These are phyloP conservation scores for Phengaris arion DNA, from an alignment of 2,888 invertebrate species.

Conservation along the genomic window DNA sequence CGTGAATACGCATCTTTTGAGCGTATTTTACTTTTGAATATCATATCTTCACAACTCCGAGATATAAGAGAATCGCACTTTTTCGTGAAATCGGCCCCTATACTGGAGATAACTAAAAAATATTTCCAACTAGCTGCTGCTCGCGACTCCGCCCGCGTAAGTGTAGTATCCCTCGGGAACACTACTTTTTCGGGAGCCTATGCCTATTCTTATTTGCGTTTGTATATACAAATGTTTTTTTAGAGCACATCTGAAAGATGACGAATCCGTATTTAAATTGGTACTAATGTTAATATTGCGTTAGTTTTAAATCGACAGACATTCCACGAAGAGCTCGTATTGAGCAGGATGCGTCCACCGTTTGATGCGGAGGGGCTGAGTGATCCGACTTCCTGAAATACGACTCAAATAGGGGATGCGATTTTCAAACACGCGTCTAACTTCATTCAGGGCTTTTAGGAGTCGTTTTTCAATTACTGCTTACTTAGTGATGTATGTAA, in stretches of 20 bases:
- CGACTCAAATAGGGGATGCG: slow-evolving; percentile 23
- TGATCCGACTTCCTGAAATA: slow-evolving; percentile 31
- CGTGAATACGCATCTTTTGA: too few species aligned
- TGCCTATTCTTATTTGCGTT: not conserved
- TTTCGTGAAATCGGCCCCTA: too few species aligned
- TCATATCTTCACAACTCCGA: too few species aligned
- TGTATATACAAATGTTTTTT: not conserved
- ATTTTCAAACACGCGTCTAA: not conserved
- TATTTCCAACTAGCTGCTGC: too few species aligned
- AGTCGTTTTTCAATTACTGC: not conserved
- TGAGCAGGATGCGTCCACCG: slow-evolving; percentile 24
- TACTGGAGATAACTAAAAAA: too few species aligned
- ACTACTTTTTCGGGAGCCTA: too few species aligned
- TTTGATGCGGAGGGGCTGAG: slow-evolving; percentile 28
- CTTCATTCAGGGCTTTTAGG: slow-evolving; percentile 5
- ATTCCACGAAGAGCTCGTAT: slow-evolving; percentile 22
- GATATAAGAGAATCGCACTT: too few species aligned
- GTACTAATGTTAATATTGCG: slow-evolving; percentile 5
- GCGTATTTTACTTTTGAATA: too few species aligned
- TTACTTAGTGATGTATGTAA: not conserved
- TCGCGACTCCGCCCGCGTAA: too few species aligned
- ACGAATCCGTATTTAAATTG: slow-evolving; percentile 1
- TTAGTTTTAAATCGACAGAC: slow-evolving; percentile 20
- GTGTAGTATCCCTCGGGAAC: too few species aligned
- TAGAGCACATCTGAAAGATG: not conserved